Evolutionary conservation across 1,140 invertebrate species (phyloP), one percentile per base, ranked within the genome.

Genomic region (Lepidurus arcticus): DNA sequence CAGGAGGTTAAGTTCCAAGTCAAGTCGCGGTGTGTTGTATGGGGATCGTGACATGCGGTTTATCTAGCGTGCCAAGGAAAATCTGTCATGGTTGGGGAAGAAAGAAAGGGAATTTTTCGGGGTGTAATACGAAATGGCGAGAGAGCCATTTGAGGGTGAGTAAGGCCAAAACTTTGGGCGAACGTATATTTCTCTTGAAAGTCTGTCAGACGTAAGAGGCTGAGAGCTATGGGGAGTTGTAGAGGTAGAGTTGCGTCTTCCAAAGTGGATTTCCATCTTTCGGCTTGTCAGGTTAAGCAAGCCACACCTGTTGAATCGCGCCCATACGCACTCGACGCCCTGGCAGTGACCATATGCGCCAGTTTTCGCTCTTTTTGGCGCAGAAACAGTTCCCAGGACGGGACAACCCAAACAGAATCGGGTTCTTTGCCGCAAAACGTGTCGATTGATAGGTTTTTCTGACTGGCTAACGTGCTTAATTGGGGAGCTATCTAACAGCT

Each of bases 291-390:
- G 21, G 53, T 16, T 13, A 65, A 65, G 6, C 16, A 4, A 65
- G 53, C 53, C 53, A 65, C 53, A 65, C 53, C 53, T 65, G 53
- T 65, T 65, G 53, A 47, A 9, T n/a, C n/a, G 53, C 7, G 53
- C n/a, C 53, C 1, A 65, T 3, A 65, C 21, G n/a, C 53, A 13
- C 53, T 9, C 34, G 45, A 65, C 53, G 13, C 13, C 53, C 53
- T 13, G 53, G 13, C 53, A 21, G 16, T 21, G n/a, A 21, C 53
- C 53, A 21, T 65, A 21, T 65, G 53, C 53, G 53, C 3, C 10
- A 65, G n/a, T 65, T 65, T 65, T 65, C 4, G 21, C 21, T 16
- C n/a, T n/a, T 65, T 65, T 65, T 13, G 53, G 53, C 1, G 53
- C 21, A 34, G 53, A 65, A 7, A 21, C 0, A n/a, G 53, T 7